phyloP scores from a whole-genome alignment of 1,140 invertebrate genomes.

The Phthorimaea operculella region DNA sequence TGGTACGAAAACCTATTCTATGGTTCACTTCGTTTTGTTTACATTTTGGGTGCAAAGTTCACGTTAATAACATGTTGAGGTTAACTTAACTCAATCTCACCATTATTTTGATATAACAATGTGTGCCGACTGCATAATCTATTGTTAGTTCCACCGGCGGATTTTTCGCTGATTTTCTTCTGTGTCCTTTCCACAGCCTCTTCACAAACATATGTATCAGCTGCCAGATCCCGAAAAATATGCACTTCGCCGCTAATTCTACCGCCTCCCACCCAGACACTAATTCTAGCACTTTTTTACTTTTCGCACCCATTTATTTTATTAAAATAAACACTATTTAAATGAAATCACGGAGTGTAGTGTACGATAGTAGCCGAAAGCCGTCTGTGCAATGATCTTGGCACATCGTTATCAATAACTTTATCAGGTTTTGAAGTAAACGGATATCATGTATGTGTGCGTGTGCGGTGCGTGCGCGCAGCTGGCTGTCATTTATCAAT shows the following conservation, averaged over 20 bases:
- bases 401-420: constrained; percentile 24
- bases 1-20: too few species aligned
- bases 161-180: constrained; percentile 37
- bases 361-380: constrained; percentile 22
- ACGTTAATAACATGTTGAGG: too few species aligned
- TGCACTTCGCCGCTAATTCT: constrained; percentile 39
- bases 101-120: constrained; percentile 60
- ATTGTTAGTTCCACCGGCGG: constrained; percentile 45
- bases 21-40: too few species aligned
- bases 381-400: constrained; percentile 18
- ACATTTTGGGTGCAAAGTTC: too few species aligned
- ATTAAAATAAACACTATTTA: background rate
- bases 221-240: constrained; percentile 51
- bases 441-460: constrained; percentile 3
- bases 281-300: constrained; percentile 36
- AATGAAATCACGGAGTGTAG: constrained; percentile 7
- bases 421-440: constrained; percentile 26
- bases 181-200: constrained; percentile 54
- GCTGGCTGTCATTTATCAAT: background rate
- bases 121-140: constrained; percentile 51
- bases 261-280: constrained; percentile 50
- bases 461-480: background rate
- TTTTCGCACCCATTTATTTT: constrained; percentile 35
- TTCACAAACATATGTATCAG: constrained; percentile 39
- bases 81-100: constrained; percentile 30